Evolutionary conservation across 2,113 vertebrate genomes (phyloP).

Genomic region (Gymnobelideus leadbeateri): DNA sequence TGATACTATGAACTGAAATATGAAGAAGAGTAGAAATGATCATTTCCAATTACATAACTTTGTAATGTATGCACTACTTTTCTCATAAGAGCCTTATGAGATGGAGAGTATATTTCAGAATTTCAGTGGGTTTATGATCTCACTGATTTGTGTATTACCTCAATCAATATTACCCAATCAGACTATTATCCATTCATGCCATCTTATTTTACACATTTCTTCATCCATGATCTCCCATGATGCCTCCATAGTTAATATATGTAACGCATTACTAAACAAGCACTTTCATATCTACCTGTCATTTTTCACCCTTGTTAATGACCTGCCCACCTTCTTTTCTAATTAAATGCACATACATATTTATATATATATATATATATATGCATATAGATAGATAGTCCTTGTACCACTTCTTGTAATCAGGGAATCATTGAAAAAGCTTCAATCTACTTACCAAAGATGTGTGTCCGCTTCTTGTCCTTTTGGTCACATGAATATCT

Average conservation of each 20-base stretch:
- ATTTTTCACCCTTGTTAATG: background rate
- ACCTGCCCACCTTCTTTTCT: too few relatives aligned
- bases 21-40: background rate
- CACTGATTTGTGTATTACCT: background rate
- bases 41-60: background rate
- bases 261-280: background rate
- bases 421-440: too few relatives aligned
- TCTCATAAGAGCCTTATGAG: background rate
- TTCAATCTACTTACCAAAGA: too few relatives aligned
- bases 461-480: too few relatives aligned
- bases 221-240: background rate
- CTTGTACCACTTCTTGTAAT: too few relatives aligned
- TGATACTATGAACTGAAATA: background rate
- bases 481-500: too few relatives aligned
- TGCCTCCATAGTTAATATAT: background rate
- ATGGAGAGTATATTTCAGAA: background rate
- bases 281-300: background rate
- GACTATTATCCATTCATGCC: background rate
- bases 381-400: too few relatives aligned
- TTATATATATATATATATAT: too few relatives aligned
- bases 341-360: too few relatives aligned
- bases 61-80: background rate
- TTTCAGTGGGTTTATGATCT: background rate
- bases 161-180: background rate
- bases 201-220: background rate